Evolutionary conservation across 2,113 vertebrate genomes (phyloP).

Genomic region (Mustela nigripes): DNA sequence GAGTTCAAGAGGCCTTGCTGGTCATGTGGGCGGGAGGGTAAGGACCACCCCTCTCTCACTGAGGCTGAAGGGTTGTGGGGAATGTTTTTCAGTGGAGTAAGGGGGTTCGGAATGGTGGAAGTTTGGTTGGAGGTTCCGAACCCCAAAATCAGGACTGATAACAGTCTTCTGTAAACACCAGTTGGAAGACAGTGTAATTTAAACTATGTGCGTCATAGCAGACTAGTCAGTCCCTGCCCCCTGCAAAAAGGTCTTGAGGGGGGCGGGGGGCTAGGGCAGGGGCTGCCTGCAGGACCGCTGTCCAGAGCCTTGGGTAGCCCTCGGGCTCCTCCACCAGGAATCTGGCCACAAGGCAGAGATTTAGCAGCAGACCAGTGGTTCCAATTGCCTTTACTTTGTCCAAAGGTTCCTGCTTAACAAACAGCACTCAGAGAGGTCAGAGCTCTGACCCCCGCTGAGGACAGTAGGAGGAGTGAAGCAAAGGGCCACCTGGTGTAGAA

Average conservation of each 20-base stretch:
- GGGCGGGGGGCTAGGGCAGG: background rate
- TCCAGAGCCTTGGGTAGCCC: background rate
- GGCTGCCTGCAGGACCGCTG: background rate
- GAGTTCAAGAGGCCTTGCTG: background rate
- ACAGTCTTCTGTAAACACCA: background rate
- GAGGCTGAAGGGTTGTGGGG: background rate
- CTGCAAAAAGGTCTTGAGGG: background rate
- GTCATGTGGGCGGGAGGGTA: rapidly evolving
- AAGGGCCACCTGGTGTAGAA: background rate
- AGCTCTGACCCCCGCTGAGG: background rate
- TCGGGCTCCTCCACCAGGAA: background rate
- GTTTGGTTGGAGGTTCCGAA: background rate
- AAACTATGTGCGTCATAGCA: background rate
- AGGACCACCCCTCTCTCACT: background rate
- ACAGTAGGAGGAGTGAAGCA: background rate
- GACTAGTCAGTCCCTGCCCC: background rate
- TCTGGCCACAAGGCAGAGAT: background rate
- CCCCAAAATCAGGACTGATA: background rate
- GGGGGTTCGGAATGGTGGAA: background rate
- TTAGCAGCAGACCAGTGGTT: rapidly evolving
- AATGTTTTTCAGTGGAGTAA: background rate
- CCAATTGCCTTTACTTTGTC: background rate
- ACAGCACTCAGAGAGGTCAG: background rate
- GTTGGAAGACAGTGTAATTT: background rate
- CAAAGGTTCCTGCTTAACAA: background rate